phyloP scores from a whole-genome alignment of 1,140 invertebrate species.

The Bombyx mandarina region DNA sequence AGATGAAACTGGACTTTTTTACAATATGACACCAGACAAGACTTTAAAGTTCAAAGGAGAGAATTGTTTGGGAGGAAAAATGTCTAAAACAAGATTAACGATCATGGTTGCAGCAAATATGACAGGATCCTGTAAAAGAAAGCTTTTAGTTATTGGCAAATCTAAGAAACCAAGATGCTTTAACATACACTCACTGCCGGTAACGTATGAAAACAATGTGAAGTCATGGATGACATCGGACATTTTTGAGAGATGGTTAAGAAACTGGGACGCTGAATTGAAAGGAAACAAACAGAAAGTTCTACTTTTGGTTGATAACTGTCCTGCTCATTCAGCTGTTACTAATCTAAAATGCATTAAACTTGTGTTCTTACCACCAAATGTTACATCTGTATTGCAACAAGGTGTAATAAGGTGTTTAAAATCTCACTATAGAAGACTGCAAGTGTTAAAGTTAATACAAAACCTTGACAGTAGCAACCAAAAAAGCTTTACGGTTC shows the following conservation, averaged over 20 bases:
- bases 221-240: slow-evolving; percentile 8
- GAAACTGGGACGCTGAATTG: slow-evolving; percentile 19
- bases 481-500: slow-evolving; percentile 25
- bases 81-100: slow-evolving; percentile 56
- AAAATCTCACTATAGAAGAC: slow-evolving; percentile 30
- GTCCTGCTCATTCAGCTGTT: too few species aligned
- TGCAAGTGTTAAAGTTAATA: too few species aligned
- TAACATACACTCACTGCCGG: too few species aligned
- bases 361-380: too few species aligned
- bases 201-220: too few species aligned
- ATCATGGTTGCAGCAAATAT: slow-evolving; percentile 55
- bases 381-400: slow-evolving; percentile 9
- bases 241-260: slow-evolving; percentile 22
- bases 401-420: slow-evolving; percentile 25
- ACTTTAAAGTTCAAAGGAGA: too few species aligned
- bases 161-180: too few species aligned
- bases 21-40: slow-evolving; percentile 23
- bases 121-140: slow-evolving; percentile 50
- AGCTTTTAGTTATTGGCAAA: slow-evolving; percentile 22
- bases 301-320: too few species aligned
- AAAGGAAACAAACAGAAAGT: too few species aligned
- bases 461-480: slow-evolving; percentile 7
- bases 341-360: too few species aligned
- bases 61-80: slow-evolving; percentile 19
- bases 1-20: slow-evolving; percentile 20